Evolutionary conservation across 2,888 invertebrate species (phyloP), one percentile per base, ranked within the genome.

Genomic region (Agrotis exclamationis): DNA sequence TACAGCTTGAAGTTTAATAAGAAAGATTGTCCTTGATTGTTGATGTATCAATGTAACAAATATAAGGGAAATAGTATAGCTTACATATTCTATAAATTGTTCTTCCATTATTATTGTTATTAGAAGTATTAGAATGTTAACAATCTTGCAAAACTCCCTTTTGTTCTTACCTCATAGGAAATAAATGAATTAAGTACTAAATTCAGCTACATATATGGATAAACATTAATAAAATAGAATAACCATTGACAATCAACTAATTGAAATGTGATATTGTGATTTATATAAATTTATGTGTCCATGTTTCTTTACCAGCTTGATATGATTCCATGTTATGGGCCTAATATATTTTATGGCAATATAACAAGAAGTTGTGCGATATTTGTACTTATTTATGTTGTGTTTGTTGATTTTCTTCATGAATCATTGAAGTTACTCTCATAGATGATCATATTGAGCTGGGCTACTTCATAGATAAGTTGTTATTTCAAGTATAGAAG

Each of bases 221-320:
- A 63, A 69, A 48, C 20, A 47, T 47, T 24, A 63, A n/a, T 63
- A 64, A n/a, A 51, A 65, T 67, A 73, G 57, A 67, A 73, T 74
- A 70, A 64, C 69, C 65, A 71, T 75, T 80, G 62, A 63, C 69
- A 86, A 80, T 80, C 76, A 73, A 70, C 66, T 79, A 77, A 74
- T 76, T 70, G 28, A 84, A 77, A 80, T 84, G 83, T 85, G 85
- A 84, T 83, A 86, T 82, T 79, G 66, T 84, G 73, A 71, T 74
- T 78, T 82, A 67, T 75, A 74, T 58, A 81, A 74, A 69, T 74
- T 72, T 75, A 66, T 74, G 78, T 80, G 82, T 76, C 74, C 76
- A 80, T 80, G 74, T 69, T 79, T 65, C 48, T 64, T 70, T 64
- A 63, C 81, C 80, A 86, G 85, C 83, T 79, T 80, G 67, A 72